Conservation (phyloP, 2,113 vertebrate species). For the Sturnira hondurensis region DNA sequence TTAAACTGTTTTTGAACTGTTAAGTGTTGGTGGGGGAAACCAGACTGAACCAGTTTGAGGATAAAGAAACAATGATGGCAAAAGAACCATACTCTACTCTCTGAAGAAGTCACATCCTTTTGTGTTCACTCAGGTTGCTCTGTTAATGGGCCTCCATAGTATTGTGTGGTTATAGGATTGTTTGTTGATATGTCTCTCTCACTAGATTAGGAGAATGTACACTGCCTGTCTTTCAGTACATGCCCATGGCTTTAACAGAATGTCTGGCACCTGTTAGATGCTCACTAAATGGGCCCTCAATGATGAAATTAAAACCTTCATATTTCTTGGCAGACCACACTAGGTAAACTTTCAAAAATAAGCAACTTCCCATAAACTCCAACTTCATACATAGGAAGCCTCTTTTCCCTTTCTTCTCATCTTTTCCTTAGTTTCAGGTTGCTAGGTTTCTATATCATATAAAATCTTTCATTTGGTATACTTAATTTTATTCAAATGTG, state of each 20-base stretch:
- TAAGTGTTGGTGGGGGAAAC: not conserved
- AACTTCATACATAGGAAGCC: not conserved
- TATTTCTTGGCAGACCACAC: not conserved
- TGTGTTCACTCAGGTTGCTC: accelerated
- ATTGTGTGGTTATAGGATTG: not conserved
- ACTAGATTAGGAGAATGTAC: accelerated
- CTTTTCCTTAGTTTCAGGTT: not conserved
- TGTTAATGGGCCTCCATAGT: accelerated
- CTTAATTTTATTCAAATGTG: not conserved
- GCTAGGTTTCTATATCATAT: not conserved
- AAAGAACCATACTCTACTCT: not conserved
- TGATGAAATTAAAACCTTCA: not conserved
- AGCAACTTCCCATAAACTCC: not conserved
- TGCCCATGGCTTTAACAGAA: not conserved
- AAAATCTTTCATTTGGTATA: not conserved
- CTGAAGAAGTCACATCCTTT: not conserved
- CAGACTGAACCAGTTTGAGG: not conserved
- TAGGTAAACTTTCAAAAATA: not conserved
- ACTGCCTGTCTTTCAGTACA: not conserved
- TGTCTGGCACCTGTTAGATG: too few relatives aligned
- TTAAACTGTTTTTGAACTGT: not conserved
- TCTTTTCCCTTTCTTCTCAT: not conserved
- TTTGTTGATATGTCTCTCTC: too few relatives aligned
- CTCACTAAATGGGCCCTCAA: not conserved
- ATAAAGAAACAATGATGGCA: not conserved